A percentile compares a stretch with the other conserved stretches of the same genome.
Conservation (phyloP, 2,113 vertebrate species). For the Chelonoidis abingdonii region DNA sequence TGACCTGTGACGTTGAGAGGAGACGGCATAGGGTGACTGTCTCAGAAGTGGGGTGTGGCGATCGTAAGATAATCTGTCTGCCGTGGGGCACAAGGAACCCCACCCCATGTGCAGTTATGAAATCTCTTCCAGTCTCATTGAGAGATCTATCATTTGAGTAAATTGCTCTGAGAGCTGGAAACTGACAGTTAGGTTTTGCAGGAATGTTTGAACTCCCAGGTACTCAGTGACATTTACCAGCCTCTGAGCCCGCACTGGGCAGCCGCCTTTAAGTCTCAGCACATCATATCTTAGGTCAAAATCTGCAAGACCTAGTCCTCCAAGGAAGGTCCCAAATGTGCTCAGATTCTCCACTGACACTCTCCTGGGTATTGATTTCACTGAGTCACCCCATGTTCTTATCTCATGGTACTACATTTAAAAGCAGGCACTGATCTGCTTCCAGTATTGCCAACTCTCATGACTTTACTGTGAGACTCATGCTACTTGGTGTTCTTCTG, state of each 20-base stretch:
- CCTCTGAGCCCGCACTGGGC: background rate
- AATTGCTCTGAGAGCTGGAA: background rate
- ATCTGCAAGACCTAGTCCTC: background rate
- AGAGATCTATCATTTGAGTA: background rate
- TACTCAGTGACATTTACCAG: background rate
- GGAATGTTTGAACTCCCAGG: background rate
- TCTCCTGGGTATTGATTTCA: background rate
- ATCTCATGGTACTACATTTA: background rate
- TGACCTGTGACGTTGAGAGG: background rate
- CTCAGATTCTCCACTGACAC: fast-evolving
- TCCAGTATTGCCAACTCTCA: fast-evolving
- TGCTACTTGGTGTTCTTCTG: background rate
- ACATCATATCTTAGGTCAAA: fast-evolving
- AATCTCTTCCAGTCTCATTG: constrained; percentile 5
- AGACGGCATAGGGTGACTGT: constrained; percentile 7
- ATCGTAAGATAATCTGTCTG: background rate
- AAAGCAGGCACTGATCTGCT: background rate
- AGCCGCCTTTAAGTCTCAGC: background rate
- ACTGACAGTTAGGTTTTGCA: background rate
- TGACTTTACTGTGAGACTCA: background rate
- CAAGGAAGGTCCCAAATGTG: fast-evolving
- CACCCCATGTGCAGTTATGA: constrained; percentile 18
- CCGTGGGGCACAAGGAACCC: background rate
- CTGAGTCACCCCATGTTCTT: no score
- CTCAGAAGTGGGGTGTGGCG: constrained; percentile 26